Base-by-base conservation (phyloP, 2,113 vertebrate genomes). In the Atractosteus spatula region DNA sequence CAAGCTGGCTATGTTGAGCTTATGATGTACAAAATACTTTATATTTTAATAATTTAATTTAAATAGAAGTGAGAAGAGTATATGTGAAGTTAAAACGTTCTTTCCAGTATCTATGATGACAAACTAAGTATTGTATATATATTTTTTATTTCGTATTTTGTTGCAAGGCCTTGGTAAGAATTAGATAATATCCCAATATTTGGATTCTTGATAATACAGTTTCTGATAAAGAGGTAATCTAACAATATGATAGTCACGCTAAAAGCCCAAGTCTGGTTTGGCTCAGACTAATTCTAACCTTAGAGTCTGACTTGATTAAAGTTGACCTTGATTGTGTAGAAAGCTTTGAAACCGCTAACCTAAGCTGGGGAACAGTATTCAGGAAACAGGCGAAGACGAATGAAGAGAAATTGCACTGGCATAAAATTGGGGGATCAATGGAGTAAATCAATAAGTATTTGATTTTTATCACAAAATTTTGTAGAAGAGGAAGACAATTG, bases 381-480 rank as follows among this genome's bases (percentile, higher is more conserved):
- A 69, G 88, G 81, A 84, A 89, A 85, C 77, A 82, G 82, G 76
- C 67, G 78, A 79, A 81, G 79, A 87, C 87, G 89, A 88, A 86
- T 85, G 74, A 86, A 86, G 87, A 84, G 84, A 86, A 79, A 78
- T 76, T 12, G 63, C 72, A 78, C 80, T 81, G 79, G 83, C 79
- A 86, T 83, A 81, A 79, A 81, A 88, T 84, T 84, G 80, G 80
- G 85, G 78, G 85, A 89, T 94, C 90, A 83, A 92, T 92, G 74
- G 10, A 12, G 68, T 41, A 66, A 83, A 87, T 94, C 87, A 74
- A 93, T 92, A 81, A 69, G 0, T 8, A 79, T 91, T 91, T 80
- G 83, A 92, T 91, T 92, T 90, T 91, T 89, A 90, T 91, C 81
- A 83, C 85, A 89, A 85, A 91, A 90, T 84, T 87, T 85, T 84